A percentile compares a stretch with the other conserved stretches of the same genome.
phyloP scores from a whole-genome alignment of 1,140 invertebrate species.

The Cotesia chilonis region DNA sequence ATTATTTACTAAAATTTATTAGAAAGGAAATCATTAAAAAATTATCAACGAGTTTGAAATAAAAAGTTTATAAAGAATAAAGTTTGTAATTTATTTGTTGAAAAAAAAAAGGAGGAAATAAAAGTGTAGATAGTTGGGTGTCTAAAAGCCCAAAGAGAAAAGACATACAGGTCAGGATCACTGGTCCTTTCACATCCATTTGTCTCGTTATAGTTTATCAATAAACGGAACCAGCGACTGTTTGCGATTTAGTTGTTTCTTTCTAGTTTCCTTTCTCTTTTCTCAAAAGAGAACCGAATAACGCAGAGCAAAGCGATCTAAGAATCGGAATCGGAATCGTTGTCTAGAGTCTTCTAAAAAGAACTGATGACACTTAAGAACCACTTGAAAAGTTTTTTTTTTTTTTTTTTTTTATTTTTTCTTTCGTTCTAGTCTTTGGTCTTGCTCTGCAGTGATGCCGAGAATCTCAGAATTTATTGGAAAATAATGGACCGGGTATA shows the following conservation, averaged over 20 bases:
- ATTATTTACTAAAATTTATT: no score
- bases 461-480: constrained; percentile 46
- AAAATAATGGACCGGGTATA: constrained; percentile 7
- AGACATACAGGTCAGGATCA: constrained; percentile 3
- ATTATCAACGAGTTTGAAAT: no score
- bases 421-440: not conserved
- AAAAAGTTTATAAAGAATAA: no score
- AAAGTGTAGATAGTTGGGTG: not conserved
- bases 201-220: constrained; percentile 59
- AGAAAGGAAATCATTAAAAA: no score
- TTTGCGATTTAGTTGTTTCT: not conserved
- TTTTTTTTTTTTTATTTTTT: not conserved
- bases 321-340: constrained; percentile 35
- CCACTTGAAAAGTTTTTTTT: constrained; percentile 51
- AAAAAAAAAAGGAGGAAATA: not conserved
- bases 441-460: constrained; percentile 33
- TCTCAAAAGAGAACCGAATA: not conserved
- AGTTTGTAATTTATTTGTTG: no score
- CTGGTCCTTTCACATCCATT: constrained; percentile 43
- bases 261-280: no score
- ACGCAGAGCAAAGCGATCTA: constrained; percentile 15
- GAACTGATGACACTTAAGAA: constrained; percentile 53
- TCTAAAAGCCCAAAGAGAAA: not conserved
- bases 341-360: constrained; percentile 6
- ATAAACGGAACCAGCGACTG: constrained; percentile 36